Percentiles rank a stretch among this genome's conserved stretches.
phyloP scores from a whole-genome alignment of 1,140 invertebrate species.

The Charaxes varanes region DNA sequence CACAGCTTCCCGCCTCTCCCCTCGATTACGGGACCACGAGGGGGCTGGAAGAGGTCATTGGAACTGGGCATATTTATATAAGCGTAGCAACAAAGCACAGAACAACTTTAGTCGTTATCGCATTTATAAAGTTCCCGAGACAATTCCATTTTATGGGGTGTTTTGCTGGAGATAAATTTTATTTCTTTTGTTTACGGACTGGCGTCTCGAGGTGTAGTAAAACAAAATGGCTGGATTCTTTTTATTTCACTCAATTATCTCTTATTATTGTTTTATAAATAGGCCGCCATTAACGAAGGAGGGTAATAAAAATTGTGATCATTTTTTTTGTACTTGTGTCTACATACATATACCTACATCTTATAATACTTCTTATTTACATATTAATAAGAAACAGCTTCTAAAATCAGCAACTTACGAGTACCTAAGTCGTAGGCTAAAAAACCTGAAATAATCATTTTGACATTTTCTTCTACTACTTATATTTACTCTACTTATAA shows the following conservation, averaged over 20 bases:
- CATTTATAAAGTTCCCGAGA: constrained; percentile 71
- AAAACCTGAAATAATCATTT: too few species aligned
- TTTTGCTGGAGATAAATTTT: constrained; percentile 69
- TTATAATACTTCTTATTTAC: too few species aligned
- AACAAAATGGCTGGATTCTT: neutral
- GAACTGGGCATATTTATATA: constrained; percentile 60
- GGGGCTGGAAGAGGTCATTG: constrained; percentile 25
- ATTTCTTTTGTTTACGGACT: constrained; percentile 58
- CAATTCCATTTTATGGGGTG: constrained; percentile 70
- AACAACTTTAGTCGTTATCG: constrained; percentile 71
- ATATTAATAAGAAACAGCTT: too few species aligned
- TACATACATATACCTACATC: too few species aligned
- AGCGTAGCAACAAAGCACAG: constrained; percentile 62
- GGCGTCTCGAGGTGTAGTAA: constrained; percentile 36
- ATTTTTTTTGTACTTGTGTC: too few species aligned
- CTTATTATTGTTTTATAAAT: too few species aligned
- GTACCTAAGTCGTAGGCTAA: too few species aligned
- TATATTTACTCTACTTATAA: too few species aligned
- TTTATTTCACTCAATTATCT: neutral
- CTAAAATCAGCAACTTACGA: too few species aligned
- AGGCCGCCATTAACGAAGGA: too few species aligned
- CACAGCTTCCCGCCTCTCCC: constrained; percentile 19
- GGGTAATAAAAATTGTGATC: too few species aligned
- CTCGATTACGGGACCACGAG: neutral
- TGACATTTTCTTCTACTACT: too few species aligned